phyloP scores from a whole-genome alignment of 2,797 vertebrate genomes.

The Taeniopygia guttata region DNA sequence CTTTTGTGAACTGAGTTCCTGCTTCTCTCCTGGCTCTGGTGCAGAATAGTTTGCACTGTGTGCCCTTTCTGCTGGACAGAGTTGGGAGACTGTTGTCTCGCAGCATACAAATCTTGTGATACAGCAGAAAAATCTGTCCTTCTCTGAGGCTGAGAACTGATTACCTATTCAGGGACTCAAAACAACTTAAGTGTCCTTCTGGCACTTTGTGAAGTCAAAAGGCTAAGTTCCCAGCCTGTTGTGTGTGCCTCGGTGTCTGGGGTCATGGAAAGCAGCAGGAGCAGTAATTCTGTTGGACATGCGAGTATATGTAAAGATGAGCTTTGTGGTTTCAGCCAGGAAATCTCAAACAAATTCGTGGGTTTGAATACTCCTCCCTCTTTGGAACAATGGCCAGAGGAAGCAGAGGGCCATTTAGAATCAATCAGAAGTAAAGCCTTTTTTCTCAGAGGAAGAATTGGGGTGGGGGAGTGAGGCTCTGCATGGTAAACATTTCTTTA shows the following conservation, averaged over 20 bases:
- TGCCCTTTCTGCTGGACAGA: background rate
- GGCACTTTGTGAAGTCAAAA: background rate
- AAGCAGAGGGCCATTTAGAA: slow-evolving; percentile 50
- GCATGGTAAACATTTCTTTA: background rate
- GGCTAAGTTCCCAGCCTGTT: background rate
- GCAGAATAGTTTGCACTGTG: background rate
- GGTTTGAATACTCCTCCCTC: slow-evolving; percentile 45
- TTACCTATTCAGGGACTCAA: background rate
- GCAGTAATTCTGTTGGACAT: slow-evolving; percentile 4
- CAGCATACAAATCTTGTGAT: background rate
- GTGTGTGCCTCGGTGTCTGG: background rate
- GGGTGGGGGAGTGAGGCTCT: background rate
- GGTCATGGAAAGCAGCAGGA: background rate
- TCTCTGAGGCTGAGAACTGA: background rate
- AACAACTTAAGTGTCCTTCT: background rate
- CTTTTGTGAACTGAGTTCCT: background rate
- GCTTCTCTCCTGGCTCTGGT: background rate
- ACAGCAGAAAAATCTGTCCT: background rate
- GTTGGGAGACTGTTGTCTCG: background rate
- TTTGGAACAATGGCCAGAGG: slow-evolving; percentile 47
- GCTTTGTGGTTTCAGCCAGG: slow-evolving; percentile 42
- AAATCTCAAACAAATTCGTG: slow-evolving; percentile 27
- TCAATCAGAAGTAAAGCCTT: slow-evolving; percentile 15
- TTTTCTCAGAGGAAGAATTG: slow-evolving; percentile 55
- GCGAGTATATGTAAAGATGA: background rate